Conservation (phyloP, 2,888 invertebrate genomes). For the Stenoptilia bipunctidactyla region DNA sequence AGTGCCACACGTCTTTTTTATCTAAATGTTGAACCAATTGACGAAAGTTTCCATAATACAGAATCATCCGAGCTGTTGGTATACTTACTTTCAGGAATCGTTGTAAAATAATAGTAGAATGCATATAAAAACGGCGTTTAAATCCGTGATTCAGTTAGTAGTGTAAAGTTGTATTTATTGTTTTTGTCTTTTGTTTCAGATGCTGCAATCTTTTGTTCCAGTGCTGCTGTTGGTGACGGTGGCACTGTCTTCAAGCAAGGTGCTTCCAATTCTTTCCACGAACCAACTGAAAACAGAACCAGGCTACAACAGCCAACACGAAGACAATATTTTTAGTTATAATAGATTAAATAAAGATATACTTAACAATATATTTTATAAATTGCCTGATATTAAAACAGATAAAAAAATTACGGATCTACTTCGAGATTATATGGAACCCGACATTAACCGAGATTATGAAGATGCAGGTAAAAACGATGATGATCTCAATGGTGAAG, state of each 20-base stretch:
- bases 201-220: slow-evolving; percentile 40
- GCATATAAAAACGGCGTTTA: no score
- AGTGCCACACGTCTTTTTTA: no score
- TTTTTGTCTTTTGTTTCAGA: slow-evolving; percentile 41
- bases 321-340: slow-evolving; percentile 50
- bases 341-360: slow-evolving; percentile 31
- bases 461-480: slow-evolving; percentile 26
- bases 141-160: no score
- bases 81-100: no score
- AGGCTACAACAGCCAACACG: slow-evolving; percentile 29
- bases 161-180: no score
- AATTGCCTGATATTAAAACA: slow-evolving; percentile 22
- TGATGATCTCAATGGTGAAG: slow-evolving; percentile 37
- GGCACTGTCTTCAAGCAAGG: slow-evolving; percentile 49
- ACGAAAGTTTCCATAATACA: no score
- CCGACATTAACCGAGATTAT: slow-evolving; percentile 17
- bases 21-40: no score
- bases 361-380: slow-evolving; percentile 37
- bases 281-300: slow-evolving; percentile 29
- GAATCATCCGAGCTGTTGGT: no score
- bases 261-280: slow-evolving; percentile 39
- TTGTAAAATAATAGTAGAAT: no score
- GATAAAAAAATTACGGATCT: background rate
- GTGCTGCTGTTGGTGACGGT: slow-evolving; percentile 42
- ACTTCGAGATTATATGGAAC: background rate